Conservation (phyloP, 2,113 vertebrate species). For the Todiramphus chloris region DNA sequence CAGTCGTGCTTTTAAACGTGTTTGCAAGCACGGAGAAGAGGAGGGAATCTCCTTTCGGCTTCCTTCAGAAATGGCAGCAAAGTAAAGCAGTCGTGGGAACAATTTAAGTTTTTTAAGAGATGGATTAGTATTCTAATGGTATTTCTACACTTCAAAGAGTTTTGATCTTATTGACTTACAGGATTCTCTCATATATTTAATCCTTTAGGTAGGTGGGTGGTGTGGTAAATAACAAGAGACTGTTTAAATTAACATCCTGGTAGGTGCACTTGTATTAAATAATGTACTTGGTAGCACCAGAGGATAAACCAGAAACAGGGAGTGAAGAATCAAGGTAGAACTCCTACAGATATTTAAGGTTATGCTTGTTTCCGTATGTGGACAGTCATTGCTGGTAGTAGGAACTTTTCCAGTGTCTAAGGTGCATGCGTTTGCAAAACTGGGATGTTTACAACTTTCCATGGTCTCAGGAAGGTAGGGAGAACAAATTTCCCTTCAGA, state of each 20-base stretch:
- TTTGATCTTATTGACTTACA: background rate
- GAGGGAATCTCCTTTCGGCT: background rate
- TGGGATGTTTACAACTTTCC: background rate
- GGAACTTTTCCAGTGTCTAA: background rate
- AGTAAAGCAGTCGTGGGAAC: background rate
- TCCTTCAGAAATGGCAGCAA: background rate
- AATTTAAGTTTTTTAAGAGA: background rate
- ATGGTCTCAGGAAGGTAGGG: background rate
- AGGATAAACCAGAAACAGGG: background rate
- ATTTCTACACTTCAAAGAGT: background rate
- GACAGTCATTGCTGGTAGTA: background rate
- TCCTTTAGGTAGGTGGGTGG: background rate
- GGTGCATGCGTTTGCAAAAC: background rate
- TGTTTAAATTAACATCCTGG: background rate
- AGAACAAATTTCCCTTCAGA: background rate
- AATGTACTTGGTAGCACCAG: background rate
- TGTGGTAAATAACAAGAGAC: background rate
- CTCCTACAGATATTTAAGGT: background rate
- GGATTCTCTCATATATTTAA: background rate
- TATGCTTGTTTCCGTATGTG: background rate
- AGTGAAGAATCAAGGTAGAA: background rate
- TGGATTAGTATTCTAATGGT: background rate
- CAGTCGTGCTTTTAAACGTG: background rate
- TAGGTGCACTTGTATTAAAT: background rate
- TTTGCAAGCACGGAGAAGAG: background rate